Conservation (phyloP, 2,888 invertebrate species). For the Hymenopus coronatus region DNA sequence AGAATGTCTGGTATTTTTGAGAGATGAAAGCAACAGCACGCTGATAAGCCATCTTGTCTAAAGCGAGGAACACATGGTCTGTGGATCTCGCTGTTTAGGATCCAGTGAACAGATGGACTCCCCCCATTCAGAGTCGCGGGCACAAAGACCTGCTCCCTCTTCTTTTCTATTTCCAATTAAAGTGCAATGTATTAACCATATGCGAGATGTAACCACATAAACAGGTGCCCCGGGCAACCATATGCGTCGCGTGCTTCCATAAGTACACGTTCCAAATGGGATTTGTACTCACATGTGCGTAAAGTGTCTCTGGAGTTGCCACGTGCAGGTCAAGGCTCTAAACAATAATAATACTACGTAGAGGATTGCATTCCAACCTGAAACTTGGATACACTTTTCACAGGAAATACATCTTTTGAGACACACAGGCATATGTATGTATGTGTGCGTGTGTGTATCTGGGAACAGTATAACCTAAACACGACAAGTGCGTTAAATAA, state of each 20-base stretch:
- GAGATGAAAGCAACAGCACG: no score
- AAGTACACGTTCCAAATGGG: neutral
- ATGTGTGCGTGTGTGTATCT: no score
- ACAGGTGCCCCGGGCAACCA: slow-evolving; percentile 22
- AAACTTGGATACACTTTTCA: no score
- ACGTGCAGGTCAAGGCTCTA: no score
- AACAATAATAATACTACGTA: no score
- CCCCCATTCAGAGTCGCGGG: slow-evolving; percentile 8
- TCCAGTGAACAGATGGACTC: slow-evolving; percentile 20
- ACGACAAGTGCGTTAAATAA: no score
- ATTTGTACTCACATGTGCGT: no score
- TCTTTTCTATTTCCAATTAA: slow-evolving; percentile 27
- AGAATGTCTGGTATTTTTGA: no score
- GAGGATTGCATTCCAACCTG: no score
- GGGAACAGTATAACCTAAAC: no score
- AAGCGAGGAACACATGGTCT: slow-evolving; percentile 11
- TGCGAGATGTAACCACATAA: slow-evolving; percentile 31
- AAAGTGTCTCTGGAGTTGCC: neutral
- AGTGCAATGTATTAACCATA: slow-evolving; percentile 33
- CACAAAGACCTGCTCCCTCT: neutral
- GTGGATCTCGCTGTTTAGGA: slow-evolving; percentile 3
- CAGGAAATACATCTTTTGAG: no score
- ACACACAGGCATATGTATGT: no score
- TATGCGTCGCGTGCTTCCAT: neutral
- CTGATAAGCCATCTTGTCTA: neutral